Percentiles rank a stretch among this genome's conserved stretches.
phyloP scores from a whole-genome alignment of 1,140 invertebrate genomes.

The Calephelis virginiensis region DNA sequence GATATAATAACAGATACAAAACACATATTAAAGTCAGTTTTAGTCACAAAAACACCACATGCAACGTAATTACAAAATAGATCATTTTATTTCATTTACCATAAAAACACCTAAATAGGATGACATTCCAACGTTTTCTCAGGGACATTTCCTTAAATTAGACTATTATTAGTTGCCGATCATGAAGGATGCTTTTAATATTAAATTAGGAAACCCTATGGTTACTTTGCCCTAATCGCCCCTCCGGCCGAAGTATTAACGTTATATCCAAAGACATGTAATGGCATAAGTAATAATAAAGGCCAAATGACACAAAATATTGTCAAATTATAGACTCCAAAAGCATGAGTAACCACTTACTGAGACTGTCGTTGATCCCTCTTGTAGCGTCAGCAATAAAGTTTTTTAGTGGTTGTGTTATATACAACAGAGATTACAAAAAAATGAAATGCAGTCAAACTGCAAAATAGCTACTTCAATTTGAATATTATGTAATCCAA shows the following conservation, averaged over 20 bases:
- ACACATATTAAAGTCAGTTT: not conserved
- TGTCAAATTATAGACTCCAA: conserved; percentile 78
- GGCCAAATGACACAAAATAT: conserved; percentile 78
- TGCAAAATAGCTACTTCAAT: no score
- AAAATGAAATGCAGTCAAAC: not conserved
- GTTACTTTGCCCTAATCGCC: conserved; percentile 73
- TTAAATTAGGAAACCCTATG: conserved; percentile 77
- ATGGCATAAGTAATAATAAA: conserved; percentile 76
- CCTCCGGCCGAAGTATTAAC: conserved; percentile 66
- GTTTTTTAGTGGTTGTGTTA: not conserved
- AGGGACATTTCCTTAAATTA: conserved; percentile 76
- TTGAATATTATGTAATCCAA: no score
- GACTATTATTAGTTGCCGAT: conserved; percentile 76
- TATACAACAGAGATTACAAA: not conserved
- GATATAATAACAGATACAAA: not conserved
- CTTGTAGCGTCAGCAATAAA: conserved; percentile 49
- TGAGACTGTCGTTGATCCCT: conserved; percentile 61
- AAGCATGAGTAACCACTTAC: conserved; percentile 76
- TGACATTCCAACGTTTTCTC: conserved; percentile 75
- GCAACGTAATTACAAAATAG: conserved; percentile 37
- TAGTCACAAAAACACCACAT: conserved; percentile 25
- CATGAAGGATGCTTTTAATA: conserved; percentile 78
- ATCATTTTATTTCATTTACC: conserved; percentile 47
- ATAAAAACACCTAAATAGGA: conserved; percentile 59
- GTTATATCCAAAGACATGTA: conserved; percentile 70